These are phyloP conservation scores for Dendrolimus pini DNA, from an alignment of 2,888 invertebrate genomes.

Conservation along the genomic window DNA sequence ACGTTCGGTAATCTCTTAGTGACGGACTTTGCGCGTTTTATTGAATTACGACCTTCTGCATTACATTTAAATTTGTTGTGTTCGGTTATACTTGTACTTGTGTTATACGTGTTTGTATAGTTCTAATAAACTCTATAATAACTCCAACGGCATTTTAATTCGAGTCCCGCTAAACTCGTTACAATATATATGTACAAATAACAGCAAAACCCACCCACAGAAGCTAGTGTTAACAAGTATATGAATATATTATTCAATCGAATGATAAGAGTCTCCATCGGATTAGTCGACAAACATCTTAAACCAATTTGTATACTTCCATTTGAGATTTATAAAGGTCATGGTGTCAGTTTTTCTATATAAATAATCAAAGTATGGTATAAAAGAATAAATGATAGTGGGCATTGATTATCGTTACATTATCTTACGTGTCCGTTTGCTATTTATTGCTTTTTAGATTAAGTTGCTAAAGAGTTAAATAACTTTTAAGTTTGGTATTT, in stretches of 20 bases:
- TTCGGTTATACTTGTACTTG: too few relatives aligned
- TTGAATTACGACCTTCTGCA: too few relatives aligned
- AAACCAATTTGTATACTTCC: slow-evolving; percentile 38
- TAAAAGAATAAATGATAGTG: slow-evolving; percentile 26
- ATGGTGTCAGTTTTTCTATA: slow-evolving; percentile 48
- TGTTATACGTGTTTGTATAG: too few relatives aligned
- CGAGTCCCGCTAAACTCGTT: too few relatives aligned
- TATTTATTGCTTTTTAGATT: slow-evolving; percentile 17
- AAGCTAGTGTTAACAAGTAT: too few relatives aligned
- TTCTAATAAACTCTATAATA: too few relatives aligned
- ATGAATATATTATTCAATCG: slow-evolving; percentile 30
- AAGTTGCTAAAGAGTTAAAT: neutral
- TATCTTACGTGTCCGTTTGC: slow-evolving; percentile 20
- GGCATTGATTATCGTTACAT: slow-evolving; percentile 26
- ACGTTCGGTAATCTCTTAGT: too few relatives aligned
- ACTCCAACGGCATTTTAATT: too few relatives aligned
- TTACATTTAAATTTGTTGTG: too few relatives aligned
- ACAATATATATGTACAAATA: too few relatives aligned
- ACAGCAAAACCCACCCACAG: too few relatives aligned
- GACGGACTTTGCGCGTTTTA: too few relatives aligned
- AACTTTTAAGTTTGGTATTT: neutral
- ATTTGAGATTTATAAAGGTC: slow-evolving; percentile 38
- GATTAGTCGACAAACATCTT: slow-evolving; percentile 46
- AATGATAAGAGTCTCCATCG: slow-evolving; percentile 39
- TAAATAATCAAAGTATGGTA: slow-evolving; percentile 23